A percentile compares a stretch with the other conserved stretches of the same genome.
phyloP scores from a whole-genome alignment of 2,113 vertebrate genomes.

The Galemys pyrenaicus region DNA sequence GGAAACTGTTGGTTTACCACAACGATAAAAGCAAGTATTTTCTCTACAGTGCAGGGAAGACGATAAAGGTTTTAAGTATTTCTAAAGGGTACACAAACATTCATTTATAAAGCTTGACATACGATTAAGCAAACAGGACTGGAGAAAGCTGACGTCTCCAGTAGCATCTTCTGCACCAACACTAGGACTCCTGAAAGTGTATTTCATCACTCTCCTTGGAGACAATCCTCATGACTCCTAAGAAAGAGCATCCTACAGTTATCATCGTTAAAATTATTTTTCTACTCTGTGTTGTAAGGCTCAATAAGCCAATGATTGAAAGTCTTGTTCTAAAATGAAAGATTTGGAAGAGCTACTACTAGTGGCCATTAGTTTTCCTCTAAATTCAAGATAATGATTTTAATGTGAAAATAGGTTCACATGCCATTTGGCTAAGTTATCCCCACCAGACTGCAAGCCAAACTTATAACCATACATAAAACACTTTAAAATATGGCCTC shows the following conservation, averaged over 20 bases:
- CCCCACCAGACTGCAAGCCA: neutral
- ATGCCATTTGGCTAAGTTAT: neutral
- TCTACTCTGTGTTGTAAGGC: neutral
- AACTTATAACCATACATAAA: neutral
- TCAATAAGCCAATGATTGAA: neutral
- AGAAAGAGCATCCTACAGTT: neutral
- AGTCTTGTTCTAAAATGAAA: neutral
- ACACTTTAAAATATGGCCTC: neutral
- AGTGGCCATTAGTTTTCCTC: neutral
- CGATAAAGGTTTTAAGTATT: conserved; percentile 72
- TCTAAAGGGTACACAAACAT: conserved; percentile 68
- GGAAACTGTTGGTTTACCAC: conserved; percentile 74
- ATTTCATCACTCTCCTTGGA: conserved; percentile 60
- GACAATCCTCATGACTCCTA: conserved; percentile 30
- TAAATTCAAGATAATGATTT: neutral
- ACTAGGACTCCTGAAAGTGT: conserved; percentile 31
- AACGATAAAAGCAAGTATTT: conserved; percentile 83
- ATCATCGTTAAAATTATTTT: conserved; percentile 14
- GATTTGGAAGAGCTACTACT: neutral
- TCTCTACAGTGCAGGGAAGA: conserved; percentile 80
- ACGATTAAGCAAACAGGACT: neutral
- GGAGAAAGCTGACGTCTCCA: neutral
- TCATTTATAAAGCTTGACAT: conserved; percentile 51
- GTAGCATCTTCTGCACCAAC: conserved; percentile 50
- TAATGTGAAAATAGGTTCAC: neutral